Evolutionary conservation across 2,113 vertebrate genomes (phyloP).

Genomic region (Saimiri boliviensis): DNA sequence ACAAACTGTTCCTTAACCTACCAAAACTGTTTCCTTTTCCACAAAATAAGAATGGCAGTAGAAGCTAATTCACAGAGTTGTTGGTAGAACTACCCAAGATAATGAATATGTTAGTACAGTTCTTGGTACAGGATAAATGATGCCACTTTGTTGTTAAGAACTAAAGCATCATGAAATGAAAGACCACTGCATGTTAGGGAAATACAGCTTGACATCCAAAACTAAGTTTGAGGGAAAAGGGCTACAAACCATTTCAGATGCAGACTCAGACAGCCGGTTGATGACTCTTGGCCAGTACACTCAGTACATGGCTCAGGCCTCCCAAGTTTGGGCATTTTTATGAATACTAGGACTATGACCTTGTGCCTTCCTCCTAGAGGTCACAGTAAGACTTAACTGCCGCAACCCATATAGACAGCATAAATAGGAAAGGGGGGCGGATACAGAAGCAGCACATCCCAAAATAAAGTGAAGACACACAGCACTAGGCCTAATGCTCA

Average conservation of each 20-base stretch:
- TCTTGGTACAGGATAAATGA: neutral
- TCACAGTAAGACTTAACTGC: neutral
- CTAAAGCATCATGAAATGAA: neutral
- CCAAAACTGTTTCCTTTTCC: neutral
- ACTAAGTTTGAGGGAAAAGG: neutral
- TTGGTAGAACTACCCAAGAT: neutral
- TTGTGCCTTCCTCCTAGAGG: neutral
- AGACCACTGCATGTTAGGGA: neutral
- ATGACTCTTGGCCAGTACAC: neutral
- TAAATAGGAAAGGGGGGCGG: fast-evolving
- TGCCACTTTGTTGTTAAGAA: neutral
- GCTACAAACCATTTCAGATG: neutral
- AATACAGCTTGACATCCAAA: neutral
- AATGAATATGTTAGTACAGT: neutral
- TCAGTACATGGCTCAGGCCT: neutral
- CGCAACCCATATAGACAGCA: neutral
- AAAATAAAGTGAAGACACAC: neutral
- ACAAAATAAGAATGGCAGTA: neutral
- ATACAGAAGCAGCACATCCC: neutral
- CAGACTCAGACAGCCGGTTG: neutral
- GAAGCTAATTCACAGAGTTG: neutral
- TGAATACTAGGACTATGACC: neutral
- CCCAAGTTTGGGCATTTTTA: neutral
- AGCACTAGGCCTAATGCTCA: neutral
- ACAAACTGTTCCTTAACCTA: neutral